Base-by-base conservation (phyloP, 2,113 vertebrate genomes). In the Stomatorhinus ivindoensis region DNA sequence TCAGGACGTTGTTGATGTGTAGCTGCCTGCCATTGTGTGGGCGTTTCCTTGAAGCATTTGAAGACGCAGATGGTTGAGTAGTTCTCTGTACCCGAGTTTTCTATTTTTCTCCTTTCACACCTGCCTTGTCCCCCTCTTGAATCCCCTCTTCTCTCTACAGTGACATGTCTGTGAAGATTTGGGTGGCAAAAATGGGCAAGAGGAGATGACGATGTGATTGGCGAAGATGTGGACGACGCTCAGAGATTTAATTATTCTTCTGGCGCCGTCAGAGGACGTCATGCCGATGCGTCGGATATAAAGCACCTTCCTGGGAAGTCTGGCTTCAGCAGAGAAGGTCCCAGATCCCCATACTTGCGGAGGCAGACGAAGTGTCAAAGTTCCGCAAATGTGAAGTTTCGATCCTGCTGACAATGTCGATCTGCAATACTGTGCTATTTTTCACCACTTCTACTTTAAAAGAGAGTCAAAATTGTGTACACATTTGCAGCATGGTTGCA, bases 151-250 rank as follows among this genome's bases (percentile, higher is more conserved):
- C 88, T 94, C 95, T 95, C 93, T 92, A 92, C 96, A 99, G 98
- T 1, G 97, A 99, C 96, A 95, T 96, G 95, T 97, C 96, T 4
- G 98, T 98, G 95, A 99, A 99, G 96, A 95, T 99, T 93, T 99
- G 98, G 98, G 90, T 92, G 89, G 93, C 93, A 61, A 96, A 95
- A 93, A 93, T 94, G 91, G 94, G 93, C 91, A 96, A 93, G 93
- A 95, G 94, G 92, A 96, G 94, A 93, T 96, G 95, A 96, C 90
- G 73, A 82, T 21, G 42, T 65, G 88, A 50, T 51, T 9, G 87
- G 89, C 88, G 51, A 21, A 58, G 82, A 31, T 19, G 65, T 51
- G 35, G 7, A 76, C 44, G 35, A 91, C 65, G 76, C 85, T 61
- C 89, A 31, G 21, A 86, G n/a, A 27, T 48, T 86, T 86, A 51